phyloP scores from a whole-genome alignment of 2,888 invertebrate species.

The Helicoverpa assulta region DNA sequence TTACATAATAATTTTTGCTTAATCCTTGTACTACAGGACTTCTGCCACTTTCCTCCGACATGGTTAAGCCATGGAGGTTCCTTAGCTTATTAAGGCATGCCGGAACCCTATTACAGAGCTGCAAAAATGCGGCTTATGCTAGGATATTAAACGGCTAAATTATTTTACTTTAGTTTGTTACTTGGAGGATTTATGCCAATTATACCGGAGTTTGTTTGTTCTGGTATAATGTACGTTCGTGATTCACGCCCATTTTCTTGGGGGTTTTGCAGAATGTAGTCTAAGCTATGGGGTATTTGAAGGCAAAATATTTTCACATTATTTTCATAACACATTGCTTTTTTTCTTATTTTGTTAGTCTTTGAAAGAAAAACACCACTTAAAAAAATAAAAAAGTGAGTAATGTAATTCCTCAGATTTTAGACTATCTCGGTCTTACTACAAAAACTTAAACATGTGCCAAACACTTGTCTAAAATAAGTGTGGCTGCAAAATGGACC shows the following conservation, averaged over 20 bases:
- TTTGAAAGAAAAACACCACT: too few species aligned
- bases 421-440: too few species aligned
- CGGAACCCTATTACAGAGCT: conserved; percentile 26
- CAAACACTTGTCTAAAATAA: too few species aligned
- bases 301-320: background rate
- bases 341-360: too few species aligned
- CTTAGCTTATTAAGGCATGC: conserved; percentile 48
- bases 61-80: conserved; percentile 24
- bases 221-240: background rate
- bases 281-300: background rate
- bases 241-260: conserved; percentile 2
- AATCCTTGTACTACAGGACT: too few species aligned
- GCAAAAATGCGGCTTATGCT: conserved; percentile 46
- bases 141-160: conserved; percentile 47
- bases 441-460: too few species aligned
- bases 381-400: too few species aligned
- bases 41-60: conserved; percentile 1
- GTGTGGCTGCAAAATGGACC: too few species aligned
- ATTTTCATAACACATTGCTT: background rate
- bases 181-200: conserved; percentile 1
- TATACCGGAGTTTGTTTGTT: background rate
- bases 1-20: too few species aligned
- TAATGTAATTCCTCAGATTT: too few species aligned
- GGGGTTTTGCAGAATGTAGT: background rate
- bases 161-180: conserved; percentile 36